Evolutionary conservation across 2,797 vertebrate species (phyloP), one percentile per base, ranked within the genome.

Genomic region (Crypturellus tataupa): DNA sequence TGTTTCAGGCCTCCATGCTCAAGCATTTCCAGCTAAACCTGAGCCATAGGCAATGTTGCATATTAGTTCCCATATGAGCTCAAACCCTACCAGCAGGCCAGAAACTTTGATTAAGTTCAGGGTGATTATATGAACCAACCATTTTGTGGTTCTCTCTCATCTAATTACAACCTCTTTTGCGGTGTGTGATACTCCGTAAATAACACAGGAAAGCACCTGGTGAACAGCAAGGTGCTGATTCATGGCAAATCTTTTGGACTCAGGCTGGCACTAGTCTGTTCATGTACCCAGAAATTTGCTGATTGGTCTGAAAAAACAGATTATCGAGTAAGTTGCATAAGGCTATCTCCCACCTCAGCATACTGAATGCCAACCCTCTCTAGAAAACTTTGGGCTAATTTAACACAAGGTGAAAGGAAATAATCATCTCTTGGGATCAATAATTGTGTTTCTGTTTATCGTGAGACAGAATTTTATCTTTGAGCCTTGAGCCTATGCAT

Each of bases 191-290:
- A 29, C 91, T 93, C 92, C 2, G 25, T 97, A 94, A 96, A 93
- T 96, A 96, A 93, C 85, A 2, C 83, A 94, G 94, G 91, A 92
- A 94, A 96, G 77, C 96, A 97, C 94, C 96, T 96, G 94, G 89
- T 95, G 91, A 94, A 0, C 89, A 86, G 63, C 85, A 64, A 87
- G 75, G 80, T 94, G 96, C 96, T 97, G 96, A 96, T 96, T 96
- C 95, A 96, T 96, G 95, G 95, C 91, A 97, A 94, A 96, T 95
- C 89, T 94, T 85, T 44, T 73, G 93, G 93, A 3, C 80, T 94
- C 95, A 89, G 93, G 80, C 85, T 94, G 95, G 87, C 90, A 93
- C 96, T 91, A 93, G 96, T 95, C 96, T 96, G 91, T 96, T 96
- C 95, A 96, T 2, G 91, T 90, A 82, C 92, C 53, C 31, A 24